A percentile compares a stretch with the other conserved stretches of the same genome.
These are phyloP conservation scores for Odocoileus virginianus DNA, from an alignment of 2,113 vertebrate genomes.

Conservation along the genomic window DNA sequence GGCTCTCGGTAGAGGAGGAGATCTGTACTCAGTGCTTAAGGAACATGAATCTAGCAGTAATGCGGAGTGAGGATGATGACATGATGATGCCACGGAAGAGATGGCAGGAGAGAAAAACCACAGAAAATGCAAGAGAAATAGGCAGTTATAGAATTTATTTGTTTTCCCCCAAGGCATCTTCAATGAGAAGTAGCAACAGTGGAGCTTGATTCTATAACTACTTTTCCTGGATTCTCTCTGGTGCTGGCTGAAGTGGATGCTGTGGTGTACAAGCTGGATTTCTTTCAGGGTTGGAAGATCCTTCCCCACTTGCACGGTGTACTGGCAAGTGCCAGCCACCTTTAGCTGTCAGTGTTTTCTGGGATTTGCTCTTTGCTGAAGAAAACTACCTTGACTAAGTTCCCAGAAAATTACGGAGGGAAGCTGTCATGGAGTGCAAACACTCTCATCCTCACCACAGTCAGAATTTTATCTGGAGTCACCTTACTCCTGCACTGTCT, in stretches of 20 bases:
- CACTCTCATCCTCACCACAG: neutral
- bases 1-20: neutral
- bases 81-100: neutral
- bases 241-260: neutral
- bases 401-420: neutral
- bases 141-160: neutral
- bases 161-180: neutral
- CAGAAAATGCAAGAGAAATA: neutral
- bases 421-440: neutral
- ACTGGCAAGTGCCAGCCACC: neutral
- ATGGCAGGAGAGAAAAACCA: neutral
- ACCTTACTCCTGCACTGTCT: no score
- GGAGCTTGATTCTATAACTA: neutral
- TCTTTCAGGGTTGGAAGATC: neutral
- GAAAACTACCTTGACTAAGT: neutral
- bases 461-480: neutral
- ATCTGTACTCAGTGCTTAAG: neutral
- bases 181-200: neutral
- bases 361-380: neutral
- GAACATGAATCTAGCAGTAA: neutral
- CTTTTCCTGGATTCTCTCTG: neutral
- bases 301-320: accelerated
- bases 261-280: neutral
- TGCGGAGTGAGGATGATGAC: neutral
- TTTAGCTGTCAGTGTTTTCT: neutral